Conservation (phyloP, 2,888 invertebrate species). For the Neoascia interrupta region DNA sequence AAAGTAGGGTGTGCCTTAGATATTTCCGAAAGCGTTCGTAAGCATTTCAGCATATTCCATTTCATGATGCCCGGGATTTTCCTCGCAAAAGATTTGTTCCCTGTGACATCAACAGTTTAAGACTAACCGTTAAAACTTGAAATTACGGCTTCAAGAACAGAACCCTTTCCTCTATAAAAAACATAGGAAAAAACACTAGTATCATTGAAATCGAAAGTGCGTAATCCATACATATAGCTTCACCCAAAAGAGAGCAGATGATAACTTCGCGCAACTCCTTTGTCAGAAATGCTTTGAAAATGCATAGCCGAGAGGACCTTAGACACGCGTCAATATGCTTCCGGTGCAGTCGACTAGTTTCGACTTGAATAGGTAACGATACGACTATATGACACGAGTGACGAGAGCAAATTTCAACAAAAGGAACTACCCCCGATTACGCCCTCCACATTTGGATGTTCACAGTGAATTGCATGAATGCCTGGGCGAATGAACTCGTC, state of each 20-base stretch:
- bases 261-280: constrained; percentile 48
- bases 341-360: constrained; percentile 70
- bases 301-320: constrained; percentile 64
- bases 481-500: constrained; percentile 39
- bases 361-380: constrained; percentile 48
- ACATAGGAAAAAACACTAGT: background rate
- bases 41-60: too few species aligned
- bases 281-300: constrained; percentile 29
- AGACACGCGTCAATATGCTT: constrained; percentile 73
- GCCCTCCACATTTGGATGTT: constrained; percentile 43
- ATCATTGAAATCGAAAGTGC: constrained; percentile 52
- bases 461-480: constrained; percentile 38
- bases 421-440: constrained; percentile 57
- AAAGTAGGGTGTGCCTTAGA: too few species aligned
- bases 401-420: constrained; percentile 45
- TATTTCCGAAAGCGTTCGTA: too few species aligned
- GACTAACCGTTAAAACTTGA: too few species aligned
- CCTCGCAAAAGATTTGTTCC: too few species aligned
- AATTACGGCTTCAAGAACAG: too few species aligned
- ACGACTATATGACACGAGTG: constrained; percentile 29
- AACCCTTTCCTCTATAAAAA: too few species aligned
- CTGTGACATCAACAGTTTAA: too few species aligned
- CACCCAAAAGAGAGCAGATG: constrained; percentile 60
- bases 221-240: constrained; percentile 64
- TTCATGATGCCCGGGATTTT: too few species aligned